Evolutionary conservation across 2,113 vertebrate species (phyloP).

Genomic region (Thermophis baileyi): DNA sequence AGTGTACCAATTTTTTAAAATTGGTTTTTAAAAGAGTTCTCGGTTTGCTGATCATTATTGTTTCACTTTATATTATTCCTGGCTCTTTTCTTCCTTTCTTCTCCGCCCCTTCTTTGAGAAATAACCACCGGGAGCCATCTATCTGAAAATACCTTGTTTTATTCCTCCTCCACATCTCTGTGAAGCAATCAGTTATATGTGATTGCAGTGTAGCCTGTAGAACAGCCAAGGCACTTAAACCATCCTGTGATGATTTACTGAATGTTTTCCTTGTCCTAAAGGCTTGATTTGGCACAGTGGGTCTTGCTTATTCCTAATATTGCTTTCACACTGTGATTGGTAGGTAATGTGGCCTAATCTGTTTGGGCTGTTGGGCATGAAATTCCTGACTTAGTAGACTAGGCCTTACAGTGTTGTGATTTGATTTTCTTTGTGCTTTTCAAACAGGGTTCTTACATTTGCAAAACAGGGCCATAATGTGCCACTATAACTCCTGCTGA

Average conservation of each 20-base stretch:
- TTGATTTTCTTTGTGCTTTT: background rate
- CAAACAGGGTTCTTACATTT: background rate
- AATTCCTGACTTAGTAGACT: background rate
- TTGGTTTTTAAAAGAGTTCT: background rate
- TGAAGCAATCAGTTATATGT: background rate
- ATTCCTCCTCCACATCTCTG: background rate
- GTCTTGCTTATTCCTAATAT: slow-evolving; percentile 1
- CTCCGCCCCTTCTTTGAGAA: background rate
- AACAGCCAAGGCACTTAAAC: background rate
- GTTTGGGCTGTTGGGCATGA: background rate
- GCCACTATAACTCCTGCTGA: background rate
- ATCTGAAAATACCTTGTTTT: background rate
- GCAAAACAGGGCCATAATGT: background rate
- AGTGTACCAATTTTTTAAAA: background rate
- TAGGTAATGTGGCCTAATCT: background rate
- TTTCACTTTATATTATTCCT: background rate
- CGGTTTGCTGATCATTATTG: background rate
- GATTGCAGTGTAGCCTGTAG: background rate
- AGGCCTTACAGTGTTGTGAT: background rate
- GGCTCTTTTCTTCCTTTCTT: background rate
- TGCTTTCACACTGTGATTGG: background rate
- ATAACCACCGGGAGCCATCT: background rate
- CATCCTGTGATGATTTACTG: background rate
- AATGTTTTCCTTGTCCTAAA: background rate
- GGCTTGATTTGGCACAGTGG: background rate